Conservation (phyloP, 2,888 invertebrate species). For the Lasioglossum vierecki region DNA sequence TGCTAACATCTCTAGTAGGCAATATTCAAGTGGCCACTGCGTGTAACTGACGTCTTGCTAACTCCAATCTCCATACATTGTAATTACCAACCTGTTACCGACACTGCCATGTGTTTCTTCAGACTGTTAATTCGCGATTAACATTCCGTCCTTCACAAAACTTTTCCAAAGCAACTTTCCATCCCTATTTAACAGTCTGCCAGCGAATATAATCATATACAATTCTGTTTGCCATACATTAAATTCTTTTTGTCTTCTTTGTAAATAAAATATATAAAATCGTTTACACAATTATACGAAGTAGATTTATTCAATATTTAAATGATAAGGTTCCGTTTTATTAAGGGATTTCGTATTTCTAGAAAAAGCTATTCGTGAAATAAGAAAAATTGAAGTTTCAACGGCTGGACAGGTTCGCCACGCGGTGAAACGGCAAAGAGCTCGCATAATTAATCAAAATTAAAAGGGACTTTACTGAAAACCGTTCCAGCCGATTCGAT, state of each 20-base stretch:
- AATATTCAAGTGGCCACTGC: conserved; percentile 27
- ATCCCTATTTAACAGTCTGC: not conserved
- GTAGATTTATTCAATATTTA: not conserved
- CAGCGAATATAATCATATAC: not conserved
- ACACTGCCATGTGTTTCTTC: not conserved
- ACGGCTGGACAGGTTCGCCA: too few relatives aligned
- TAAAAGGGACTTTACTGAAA: not conserved
- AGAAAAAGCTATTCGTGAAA: not conserved
- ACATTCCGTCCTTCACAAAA: not conserved
- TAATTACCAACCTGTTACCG: not conserved
- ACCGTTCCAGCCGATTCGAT: conserved; percentile 20
- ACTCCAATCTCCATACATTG: conserved; percentile 41
- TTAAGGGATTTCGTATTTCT: not conserved
- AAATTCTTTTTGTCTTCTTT: not conserved
- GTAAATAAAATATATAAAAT: not conserved
- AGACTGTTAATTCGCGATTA: not conserved
- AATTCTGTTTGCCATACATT: not conserved
- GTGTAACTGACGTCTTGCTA: conserved; percentile 41
- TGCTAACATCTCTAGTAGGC: conserved; percentile 33
- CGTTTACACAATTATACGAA: not conserved
- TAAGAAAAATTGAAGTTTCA: not conserved
- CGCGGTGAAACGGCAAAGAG: not conserved
- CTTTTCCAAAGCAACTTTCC: not conserved
- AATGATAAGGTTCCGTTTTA: not conserved
- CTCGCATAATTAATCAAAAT: conserved; percentile 14